These are phyloP conservation scores for Lepidochitona cinerea DNA, from an alignment of 2,888 invertebrate genomes.

Conservation along the genomic window DNA sequence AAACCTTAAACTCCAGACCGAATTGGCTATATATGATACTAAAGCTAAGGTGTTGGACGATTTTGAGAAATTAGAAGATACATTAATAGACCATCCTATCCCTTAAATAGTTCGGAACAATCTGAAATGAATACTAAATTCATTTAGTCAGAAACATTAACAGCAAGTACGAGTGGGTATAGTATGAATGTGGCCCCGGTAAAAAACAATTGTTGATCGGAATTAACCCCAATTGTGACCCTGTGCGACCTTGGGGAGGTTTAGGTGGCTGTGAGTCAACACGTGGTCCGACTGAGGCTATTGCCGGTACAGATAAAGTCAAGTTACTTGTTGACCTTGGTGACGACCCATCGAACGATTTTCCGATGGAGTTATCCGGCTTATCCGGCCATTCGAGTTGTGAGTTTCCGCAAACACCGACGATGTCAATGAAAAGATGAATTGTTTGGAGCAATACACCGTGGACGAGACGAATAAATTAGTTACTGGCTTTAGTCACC, in stretches of 20 bases:
- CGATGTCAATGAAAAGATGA: neutral
- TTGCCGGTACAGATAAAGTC: too few species aligned
- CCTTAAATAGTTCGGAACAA: neutral
- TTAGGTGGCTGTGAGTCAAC: too few species aligned
- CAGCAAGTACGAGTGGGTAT: neutral
- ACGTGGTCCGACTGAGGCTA: too few species aligned
- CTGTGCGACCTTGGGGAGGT: too few species aligned
- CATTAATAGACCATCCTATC: neutral
- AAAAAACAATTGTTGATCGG: too few species aligned
- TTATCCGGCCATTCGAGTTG: neutral
- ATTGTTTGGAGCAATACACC: neutral
- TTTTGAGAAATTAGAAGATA: too few species aligned
- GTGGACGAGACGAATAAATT: neutral
- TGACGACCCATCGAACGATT: too few species aligned
- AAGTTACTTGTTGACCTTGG: too few species aligned
- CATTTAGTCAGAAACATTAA: neutral
- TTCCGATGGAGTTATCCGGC: neutral
- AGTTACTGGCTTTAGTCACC: neutral
- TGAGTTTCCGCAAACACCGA: neutral
- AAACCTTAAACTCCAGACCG: neutral
- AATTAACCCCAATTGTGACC: too few species aligned
- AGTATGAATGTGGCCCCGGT: neutral
- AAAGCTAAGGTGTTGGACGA: neutral
- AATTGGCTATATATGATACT: neutral
- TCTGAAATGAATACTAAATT: neutral